Evolutionary conservation across 2,888 invertebrate species (phyloP), one percentile per base, ranked within the genome.

Genomic region (Cepaea hortensis): DNA sequence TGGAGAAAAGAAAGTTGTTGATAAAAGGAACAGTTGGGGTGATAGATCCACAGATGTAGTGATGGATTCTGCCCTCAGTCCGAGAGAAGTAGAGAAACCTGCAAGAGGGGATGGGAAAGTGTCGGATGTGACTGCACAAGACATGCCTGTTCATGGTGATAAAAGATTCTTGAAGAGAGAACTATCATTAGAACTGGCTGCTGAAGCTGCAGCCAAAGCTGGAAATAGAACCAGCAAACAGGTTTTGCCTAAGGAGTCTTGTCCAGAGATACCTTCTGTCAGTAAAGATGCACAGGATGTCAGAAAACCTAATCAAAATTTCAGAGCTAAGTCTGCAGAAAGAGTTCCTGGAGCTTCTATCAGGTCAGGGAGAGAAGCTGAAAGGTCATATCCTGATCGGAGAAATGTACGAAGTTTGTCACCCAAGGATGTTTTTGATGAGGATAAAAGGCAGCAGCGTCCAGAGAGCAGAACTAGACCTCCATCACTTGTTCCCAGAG

Each of bases 191-290:
- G 35, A 79, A 15, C 15, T 35, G 15, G 62, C 18, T 62, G 9
- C 79, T 79, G 79, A 62, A 79, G 35, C 23, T 62, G 23, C n/a
- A 55, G 77, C 55, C 77, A 55, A n/a, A n/a, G 61, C 23, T 55
- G 61, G 48, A 73, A 75, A 46, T 18, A 50, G 15, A 23, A 20
- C n/a, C 55, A 55, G 55, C 55, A 55, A 55, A 55, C 55, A 55
- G 55, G 7, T 55, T 55, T 55, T 11, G 11, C 55, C 55, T 55
- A 77, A 55, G n/a, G 77, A 35, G 62, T 35, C 79, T 62, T 6
- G 79, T 62, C 15, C 35, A 15, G 5, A 35, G 79, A 35, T 62
- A 11, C 4, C 11, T 73, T 9, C 13, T n/a, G 70, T 48, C 48
- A 50, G 50, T 35, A 23, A 65, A 35, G 65, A 20, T 23, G 23